phyloP scores from a whole-genome alignment of 2,113 vertebrate genomes.

The Aphelocoma coerulescens region DNA sequence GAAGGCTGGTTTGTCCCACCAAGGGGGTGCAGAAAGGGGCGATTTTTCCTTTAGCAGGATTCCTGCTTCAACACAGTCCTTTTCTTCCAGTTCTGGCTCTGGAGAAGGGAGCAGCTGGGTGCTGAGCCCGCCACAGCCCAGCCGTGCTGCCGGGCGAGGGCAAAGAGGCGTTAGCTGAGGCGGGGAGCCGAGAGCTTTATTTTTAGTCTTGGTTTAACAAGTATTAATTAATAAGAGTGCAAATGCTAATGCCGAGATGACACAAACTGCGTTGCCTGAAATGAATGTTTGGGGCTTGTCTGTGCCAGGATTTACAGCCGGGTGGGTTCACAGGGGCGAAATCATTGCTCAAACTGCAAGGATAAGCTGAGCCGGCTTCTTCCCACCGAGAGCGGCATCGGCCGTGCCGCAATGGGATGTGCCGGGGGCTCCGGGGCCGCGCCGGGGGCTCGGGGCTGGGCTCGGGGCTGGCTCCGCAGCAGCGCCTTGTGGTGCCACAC shows the following conservation, averaged over 20 bases:
- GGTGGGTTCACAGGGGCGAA: constrained; percentile 1
- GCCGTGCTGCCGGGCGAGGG: background rate
- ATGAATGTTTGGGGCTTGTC: constrained; percentile 16
- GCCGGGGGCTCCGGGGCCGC: background rate
- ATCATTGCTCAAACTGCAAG: constrained; percentile 1
- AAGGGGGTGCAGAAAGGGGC: background rate
- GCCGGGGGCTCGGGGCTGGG: background rate
- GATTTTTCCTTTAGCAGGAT: background rate
- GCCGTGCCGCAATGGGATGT: background rate
- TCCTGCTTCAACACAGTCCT: background rate
- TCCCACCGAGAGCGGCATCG: background rate
- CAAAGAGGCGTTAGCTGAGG: constrained; percentile 1
- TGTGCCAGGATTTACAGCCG: constrained; percentile 16
- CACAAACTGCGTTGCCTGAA: constrained; percentile 13
- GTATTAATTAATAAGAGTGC: constrained; percentile 53
- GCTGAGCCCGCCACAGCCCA: background rate
- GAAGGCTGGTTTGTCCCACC: background rate
- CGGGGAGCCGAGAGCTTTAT: background rate
- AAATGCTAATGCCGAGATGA: constrained; percentile 1
- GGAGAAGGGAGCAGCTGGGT: background rate
- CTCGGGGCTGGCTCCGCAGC: background rate
- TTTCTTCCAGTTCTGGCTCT: background rate
- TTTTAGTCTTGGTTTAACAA: constrained; percentile 42
- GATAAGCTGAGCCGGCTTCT: background rate
- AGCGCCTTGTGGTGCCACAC: background rate